phyloP scores from a whole-genome alignment of 1,140 invertebrate species.

The Drosophila funebris region DNA sequence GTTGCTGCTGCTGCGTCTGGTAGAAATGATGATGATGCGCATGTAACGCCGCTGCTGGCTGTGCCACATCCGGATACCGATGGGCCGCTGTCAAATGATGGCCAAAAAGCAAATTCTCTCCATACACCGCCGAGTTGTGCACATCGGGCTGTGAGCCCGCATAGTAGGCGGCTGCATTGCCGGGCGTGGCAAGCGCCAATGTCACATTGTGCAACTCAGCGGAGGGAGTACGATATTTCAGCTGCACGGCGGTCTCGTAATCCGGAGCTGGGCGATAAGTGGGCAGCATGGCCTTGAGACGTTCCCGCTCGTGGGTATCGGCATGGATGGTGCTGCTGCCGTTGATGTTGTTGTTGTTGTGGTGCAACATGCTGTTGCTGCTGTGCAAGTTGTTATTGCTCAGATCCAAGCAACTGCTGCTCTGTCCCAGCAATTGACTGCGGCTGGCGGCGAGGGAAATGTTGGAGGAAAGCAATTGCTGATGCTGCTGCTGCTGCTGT shows the following conservation, averaged over 20 bases:
- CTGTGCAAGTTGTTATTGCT: constrained; percentile 84
- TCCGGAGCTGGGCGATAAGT: constrained; percentile 96
- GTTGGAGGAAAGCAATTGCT: constrained; percentile 71
- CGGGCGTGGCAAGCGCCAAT: constrained; percentile 49
- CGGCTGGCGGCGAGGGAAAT: constrained; percentile 75
- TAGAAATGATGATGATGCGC: constrained; percentile 69
- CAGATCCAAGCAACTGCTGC: constrained; percentile 89
- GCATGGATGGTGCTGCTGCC: constrained; percentile 35
- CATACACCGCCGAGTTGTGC: constrained; percentile 65
- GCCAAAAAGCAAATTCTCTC: constrained; percentile 60
- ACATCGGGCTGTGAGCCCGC: constrained; percentile 81
- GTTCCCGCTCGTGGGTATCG: constrained; percentile 69
- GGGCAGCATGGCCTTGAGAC: constrained; percentile 89
- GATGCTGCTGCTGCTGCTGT: constrained; percentile 53
- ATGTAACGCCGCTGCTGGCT: constrained; percentile 84
- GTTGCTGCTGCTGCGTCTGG: constrained; percentile 49
- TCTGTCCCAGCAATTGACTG: constrained; percentile 86
- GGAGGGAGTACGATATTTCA: constrained; percentile 87
- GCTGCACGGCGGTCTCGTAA: constrained; percentile 96
- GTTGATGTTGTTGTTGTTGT: constrained; percentile 55
- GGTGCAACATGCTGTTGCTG: constrained; percentile 67
- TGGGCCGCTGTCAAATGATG: constrained; percentile 71
- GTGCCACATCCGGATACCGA: constrained; percentile 86
- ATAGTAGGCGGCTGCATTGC: constrained; percentile 61
- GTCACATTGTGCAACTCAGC: constrained; percentile 79